phyloP scores from a whole-genome alignment of 2,113 vertebrate species.

The Pelecanoides urinatrix region DNA sequence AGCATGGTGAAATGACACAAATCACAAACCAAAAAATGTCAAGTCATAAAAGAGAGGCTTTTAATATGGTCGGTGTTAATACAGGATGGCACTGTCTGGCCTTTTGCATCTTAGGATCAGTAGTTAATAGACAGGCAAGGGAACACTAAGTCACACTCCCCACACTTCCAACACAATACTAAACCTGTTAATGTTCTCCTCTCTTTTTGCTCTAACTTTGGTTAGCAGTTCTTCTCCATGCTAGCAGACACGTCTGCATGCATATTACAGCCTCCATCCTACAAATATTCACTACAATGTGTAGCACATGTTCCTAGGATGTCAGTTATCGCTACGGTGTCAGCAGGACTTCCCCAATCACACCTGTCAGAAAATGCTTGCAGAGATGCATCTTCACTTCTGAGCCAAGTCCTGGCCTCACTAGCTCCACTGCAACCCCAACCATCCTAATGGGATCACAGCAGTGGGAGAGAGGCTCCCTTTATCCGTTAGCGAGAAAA shows the following conservation, averaged over 20 bases:
- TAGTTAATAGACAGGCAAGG: neutral
- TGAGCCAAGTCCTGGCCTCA: neutral
- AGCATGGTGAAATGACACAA: neutral
- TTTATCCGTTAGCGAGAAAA: neutral
- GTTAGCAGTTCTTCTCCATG: neutral
- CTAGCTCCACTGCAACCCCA: neutral
- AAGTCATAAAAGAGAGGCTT: neutral
- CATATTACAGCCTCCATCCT: neutral
- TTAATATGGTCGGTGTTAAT: neutral
- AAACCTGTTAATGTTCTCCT: neutral
- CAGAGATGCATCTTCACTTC: neutral
- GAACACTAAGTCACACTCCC: neutral
- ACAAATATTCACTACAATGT: neutral
- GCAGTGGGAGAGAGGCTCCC: neutral
- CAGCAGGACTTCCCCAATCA: neutral
- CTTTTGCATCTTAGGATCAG: neutral
- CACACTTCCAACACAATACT: neutral
- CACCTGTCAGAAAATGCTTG: neutral
- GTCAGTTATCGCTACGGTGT: accelerated
- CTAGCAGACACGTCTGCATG: neutral
- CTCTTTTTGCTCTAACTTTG: neutral
- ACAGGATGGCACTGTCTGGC: neutral
- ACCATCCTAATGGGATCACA: neutral
- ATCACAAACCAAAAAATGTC: neutral
- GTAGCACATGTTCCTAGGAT: neutral